These are phyloP conservation scores for Xanthostigma xanthostigma DNA, from an alignment of 2,888 invertebrate genomes.

Conservation along the genomic window DNA sequence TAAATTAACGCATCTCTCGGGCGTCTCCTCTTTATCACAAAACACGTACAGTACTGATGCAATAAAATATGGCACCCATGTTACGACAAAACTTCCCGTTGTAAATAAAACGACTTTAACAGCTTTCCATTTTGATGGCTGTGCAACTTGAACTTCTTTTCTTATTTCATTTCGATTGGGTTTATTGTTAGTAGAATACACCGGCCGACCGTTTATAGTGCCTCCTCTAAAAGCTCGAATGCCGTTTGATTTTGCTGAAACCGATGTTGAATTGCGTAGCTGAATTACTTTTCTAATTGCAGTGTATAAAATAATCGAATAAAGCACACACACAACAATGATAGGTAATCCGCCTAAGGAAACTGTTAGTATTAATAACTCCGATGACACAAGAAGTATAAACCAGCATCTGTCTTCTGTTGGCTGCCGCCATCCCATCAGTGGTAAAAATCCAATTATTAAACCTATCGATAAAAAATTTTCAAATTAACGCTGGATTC, in stretches of 20 bases:
- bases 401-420: slow-evolving; percentile 42
- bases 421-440: slow-evolving; percentile 39
- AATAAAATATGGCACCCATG: slow-evolving; percentile 50
- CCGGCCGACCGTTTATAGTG: not conserved
- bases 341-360: slow-evolving; percentile 38
- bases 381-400: slow-evolving; percentile 37
- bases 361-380: slow-evolving; percentile 37
- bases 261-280: slow-evolving; percentile 25
- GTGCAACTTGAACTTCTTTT: slow-evolving; percentile 18
- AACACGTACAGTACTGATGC: slow-evolving; percentile 37
- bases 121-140: slow-evolving; percentile 42
- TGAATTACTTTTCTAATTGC: slow-evolving; percentile 39
- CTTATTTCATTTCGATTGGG: slow-evolving; percentile 1
- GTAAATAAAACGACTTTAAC: slow-evolving; percentile 46
- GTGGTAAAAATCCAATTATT: slow-evolving; percentile 41
- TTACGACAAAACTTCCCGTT: slow-evolving; percentile 40
- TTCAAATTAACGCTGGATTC: no score
- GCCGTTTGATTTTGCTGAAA: slow-evolving; percentile 21
- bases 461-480: slow-evolving; percentile 29
- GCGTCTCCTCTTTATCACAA: slow-evolving; percentile 32
- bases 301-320: slow-evolving; percentile 39
- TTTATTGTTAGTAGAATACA: not conserved
- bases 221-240: slow-evolving; percentile 20
- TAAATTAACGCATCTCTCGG: slow-evolving; percentile 32
- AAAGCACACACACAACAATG: slow-evolving; percentile 30